Conservation (phyloP, 2,797 vertebrate species). For the Bryconaethiops microstoma region DNA sequence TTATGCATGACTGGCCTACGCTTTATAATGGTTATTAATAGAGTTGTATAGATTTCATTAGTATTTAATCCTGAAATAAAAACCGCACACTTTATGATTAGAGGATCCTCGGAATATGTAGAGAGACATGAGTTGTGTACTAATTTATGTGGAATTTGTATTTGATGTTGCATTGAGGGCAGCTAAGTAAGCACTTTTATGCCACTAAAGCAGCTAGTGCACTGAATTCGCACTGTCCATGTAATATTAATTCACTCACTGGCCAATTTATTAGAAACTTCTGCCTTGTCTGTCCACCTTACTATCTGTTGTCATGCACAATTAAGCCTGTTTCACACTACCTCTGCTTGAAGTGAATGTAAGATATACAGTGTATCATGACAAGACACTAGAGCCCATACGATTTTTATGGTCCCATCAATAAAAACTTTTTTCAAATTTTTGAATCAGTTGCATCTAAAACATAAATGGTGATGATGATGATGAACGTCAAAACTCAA, state of each 20-base stretch:
- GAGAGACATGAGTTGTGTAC: slow-evolving; percentile 58
- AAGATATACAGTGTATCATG: background rate
- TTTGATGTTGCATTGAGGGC: background rate
- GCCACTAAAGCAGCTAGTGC: background rate
- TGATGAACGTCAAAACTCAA: too few relatives aligned
- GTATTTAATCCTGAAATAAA: slow-evolving; percentile 81
- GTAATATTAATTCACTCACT: background rate
- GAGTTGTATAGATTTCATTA: slow-evolving; percentile 80
- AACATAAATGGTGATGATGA: too few relatives aligned
- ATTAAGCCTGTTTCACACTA: background rate
- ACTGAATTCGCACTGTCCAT: background rate
- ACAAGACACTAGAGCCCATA: too few relatives aligned
- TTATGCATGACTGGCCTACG: slow-evolving; percentile 77
- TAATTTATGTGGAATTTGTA: slow-evolving; percentile 58
- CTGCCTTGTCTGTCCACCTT: background rate
- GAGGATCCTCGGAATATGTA: slow-evolving; percentile 35
- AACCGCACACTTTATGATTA: slow-evolving; percentile 72
- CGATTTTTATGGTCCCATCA: too few relatives aligned
- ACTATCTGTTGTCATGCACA: background rate
- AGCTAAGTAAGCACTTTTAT: background rate
- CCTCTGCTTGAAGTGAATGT: background rate
- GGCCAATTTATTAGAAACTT: background rate
- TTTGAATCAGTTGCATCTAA: too few relatives aligned
- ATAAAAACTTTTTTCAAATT: too few relatives aligned
- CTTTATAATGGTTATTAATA: slow-evolving; percentile 84